Evolutionary conservation across 2,888 invertebrate genomes (phyloP).

Genomic region (Ornithoptera priamus): DNA sequence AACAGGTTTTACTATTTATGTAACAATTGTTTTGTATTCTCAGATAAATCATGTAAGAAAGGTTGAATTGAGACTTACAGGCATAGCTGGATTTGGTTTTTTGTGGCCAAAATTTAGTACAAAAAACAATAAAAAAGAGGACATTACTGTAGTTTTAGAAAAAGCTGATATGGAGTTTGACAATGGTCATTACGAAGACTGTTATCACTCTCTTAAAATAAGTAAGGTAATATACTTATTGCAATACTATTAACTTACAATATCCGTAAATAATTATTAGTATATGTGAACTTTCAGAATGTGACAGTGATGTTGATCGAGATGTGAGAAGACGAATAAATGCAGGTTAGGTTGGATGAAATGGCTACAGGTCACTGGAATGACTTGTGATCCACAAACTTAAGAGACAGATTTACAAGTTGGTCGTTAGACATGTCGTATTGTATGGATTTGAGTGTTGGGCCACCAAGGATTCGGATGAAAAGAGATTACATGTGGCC

Average conservation of each 20-base stretch:
- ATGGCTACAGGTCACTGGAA: too few species aligned
- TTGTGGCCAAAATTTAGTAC: constrained; percentile 59
- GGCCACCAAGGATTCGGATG: too few species aligned
- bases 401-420: too few species aligned
- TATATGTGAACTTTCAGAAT: neutral
- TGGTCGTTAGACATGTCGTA: too few species aligned
- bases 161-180: constrained; percentile 84
- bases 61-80: neutral
- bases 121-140: constrained; percentile 40
- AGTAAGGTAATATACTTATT: constrained; percentile 66
- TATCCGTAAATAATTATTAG: neutral
- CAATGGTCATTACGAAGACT: constrained; percentile 82
- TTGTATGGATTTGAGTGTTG: too few species aligned
- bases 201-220: constrained; percentile 80
- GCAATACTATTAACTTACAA: too few species aligned
- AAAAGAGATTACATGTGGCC: too few species aligned
- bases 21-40: neutral
- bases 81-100: constrained; percentile 47
- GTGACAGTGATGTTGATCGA: too few species aligned
- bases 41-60: constrained; percentile 11
- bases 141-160: constrained; percentile 61
- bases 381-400: too few species aligned
- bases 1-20: neutral
- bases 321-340: too few species aligned
- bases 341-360: too few species aligned